Base-by-base conservation (phyloP, 2,888 invertebrate species). In the Mayetiola destructor region DNA sequence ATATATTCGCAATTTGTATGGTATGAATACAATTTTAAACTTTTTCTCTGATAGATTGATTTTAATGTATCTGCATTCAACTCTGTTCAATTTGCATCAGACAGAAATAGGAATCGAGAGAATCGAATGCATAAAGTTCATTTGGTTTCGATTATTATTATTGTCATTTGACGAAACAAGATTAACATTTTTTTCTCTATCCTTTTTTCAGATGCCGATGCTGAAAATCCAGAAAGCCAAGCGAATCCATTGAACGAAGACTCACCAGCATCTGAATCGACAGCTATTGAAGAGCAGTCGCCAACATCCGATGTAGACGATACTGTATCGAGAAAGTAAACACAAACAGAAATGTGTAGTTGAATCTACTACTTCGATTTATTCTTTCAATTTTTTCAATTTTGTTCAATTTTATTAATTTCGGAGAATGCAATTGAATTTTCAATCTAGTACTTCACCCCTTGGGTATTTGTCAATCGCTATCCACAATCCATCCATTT, bases 201-300 rank as follows among this genome's bases (percentile, higher is more conserved):
- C 10, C 3, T 27, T 6, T 6, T 48, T 48, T 27, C 27, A 48
- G 48, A 48, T 12, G 27, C 23, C 27, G 48, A 48, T 16, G 48
- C 16, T 27, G 48, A 48, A 48, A 48, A 48, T 48, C 27, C 48
- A 8, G 48, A 48, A 48, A 48, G 29, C 27, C 48, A 48, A 27
- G 3, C 48, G 27, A 48, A 48, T n/a, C 23, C 48, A n/a, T 14
- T 48, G 48, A 27, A 48, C 27, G n/a, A n/a, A n/a, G 48, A 48
- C 48, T 48, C 48, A 12, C 48, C 48, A 48, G 23, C 27, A 48
- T 48, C 27, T 27, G 48, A 48, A 48, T 48, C 48, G 16, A 27
- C 48, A n/a, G 48, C 9, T 27, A 48, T 48, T 48, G 48, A 48
- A 48, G 48, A 48, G 48, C 48, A 27, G 27, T 48, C 48, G 16